These are phyloP conservation scores for Saguinus imperator DNA, from an alignment of 2,113 vertebrate genomes.

Conservation along the genomic window DNA sequence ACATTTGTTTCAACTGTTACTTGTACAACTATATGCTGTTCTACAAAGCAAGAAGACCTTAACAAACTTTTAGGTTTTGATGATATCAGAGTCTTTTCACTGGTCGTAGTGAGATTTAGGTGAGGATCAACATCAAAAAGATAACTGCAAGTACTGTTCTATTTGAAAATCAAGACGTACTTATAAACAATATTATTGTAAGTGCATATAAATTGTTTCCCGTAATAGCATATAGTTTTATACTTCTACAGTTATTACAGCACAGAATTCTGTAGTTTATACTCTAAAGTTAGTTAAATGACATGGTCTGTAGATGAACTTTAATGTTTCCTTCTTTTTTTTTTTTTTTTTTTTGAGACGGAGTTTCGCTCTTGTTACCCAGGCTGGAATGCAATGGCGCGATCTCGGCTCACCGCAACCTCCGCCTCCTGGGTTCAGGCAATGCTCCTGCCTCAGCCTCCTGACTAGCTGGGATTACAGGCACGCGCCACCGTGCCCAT, in stretches of 20 bases:
- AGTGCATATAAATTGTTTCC: neutral
- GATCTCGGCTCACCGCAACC: no score
- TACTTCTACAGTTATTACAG: neutral
- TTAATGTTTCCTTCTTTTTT: neutral
- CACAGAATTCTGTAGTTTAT: neutral
- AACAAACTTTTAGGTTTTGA: neutral
- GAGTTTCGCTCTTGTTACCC: no score
- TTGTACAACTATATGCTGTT: neutral
- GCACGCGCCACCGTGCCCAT: no score
- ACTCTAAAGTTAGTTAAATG: constrained; percentile 4
- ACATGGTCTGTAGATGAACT: neutral
- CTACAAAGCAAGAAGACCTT: neutral
- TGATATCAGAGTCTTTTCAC: neutral
- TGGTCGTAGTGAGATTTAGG: neutral
- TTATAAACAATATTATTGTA: neutral
- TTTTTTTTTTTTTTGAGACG: no score
- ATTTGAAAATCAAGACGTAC: neutral
- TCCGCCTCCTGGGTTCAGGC: no score
- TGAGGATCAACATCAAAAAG: neutral
- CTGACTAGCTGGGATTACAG: no score
- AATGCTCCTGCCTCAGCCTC: no score
- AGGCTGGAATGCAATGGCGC: no score
- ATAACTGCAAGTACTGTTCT: neutral
- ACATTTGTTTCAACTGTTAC: neutral
- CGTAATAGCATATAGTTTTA: neutral